Evolutionary conservation across 2,113 vertebrate genomes (phyloP).

Genomic region (human): GRCh38 chr1:220843001-220843500

Average conservation of each 20-base stretch:
- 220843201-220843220: neutral
- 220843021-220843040: neutral
- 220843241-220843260: neutral
- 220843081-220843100: neutral
- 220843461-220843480: constrained; percentile 80
- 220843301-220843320: neutral
- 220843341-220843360: neutral
- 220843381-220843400: constrained; percentile 65
- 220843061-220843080: neutral
- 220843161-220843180: neutral
- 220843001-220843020: neutral
- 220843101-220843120: neutral
- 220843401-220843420: constrained; percentile 76
- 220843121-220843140: neutral
- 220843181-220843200: neutral
- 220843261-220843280: neutral
- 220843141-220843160: fast-evolving
- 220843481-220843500: constrained; percentile 82
- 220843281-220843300: neutral
- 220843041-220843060: constrained; percentile 60
- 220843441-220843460: constrained; percentile 71
- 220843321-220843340: neutral
- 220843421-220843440: constrained; percentile 75
- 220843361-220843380: constrained; percentile 25
- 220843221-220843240: neutral